Base-by-base conservation (phyloP, 2,888 invertebrate species). In the Idaea straminata region DNA sequence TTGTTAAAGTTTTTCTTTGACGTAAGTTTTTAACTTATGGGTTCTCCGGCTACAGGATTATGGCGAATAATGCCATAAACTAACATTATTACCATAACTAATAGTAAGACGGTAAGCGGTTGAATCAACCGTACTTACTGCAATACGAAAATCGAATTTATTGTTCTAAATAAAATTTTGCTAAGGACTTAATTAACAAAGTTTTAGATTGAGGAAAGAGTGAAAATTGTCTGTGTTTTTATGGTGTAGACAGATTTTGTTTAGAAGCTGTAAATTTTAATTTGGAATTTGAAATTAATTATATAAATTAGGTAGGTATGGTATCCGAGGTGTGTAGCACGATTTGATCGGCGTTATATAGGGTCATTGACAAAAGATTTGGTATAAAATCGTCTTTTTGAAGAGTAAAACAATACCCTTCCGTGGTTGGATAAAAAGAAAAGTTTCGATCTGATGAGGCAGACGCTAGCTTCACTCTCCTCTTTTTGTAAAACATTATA, bases 271-370 rank as follows among this genome's bases (percentile, higher is more conserved):
- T 13, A 35, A 38, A 16, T 10, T n/a, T n/a, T 35, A 58, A 75
- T 77, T 73, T 75, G 74, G 77, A 80, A 80, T 81, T 79, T 79
- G 10, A 36, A 36, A 25, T 25, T 25, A 25, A 25, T 25, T 25
- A 25, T 3, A 25, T 25, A 25, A 25, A 25, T 25, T 25, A 25
- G 3, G 3, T 25, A 25, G 25, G 25, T 25, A 25, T 25, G 25
- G 25, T 25, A 25, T 25, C 25, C 25, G 25, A 25, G 25, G 1
- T 25, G 2, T 2, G 25, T 3, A 25, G 25, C 25, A 25, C 25
- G 25, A 3, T 25, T 25, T 25, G 25, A 25, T 25, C 25, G 25
- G 25, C 25, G 25, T 25, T n/a, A n/a, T n/a, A n/a, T n/a, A n/a
- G n/a, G n/a, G n/a, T n/a, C n/a, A n/a, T n/a, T 25, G 25, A 25